phyloP scores from a whole-genome alignment of 2,797 vertebrate species.

The Tokudaia tokunoshimensis region DNA sequence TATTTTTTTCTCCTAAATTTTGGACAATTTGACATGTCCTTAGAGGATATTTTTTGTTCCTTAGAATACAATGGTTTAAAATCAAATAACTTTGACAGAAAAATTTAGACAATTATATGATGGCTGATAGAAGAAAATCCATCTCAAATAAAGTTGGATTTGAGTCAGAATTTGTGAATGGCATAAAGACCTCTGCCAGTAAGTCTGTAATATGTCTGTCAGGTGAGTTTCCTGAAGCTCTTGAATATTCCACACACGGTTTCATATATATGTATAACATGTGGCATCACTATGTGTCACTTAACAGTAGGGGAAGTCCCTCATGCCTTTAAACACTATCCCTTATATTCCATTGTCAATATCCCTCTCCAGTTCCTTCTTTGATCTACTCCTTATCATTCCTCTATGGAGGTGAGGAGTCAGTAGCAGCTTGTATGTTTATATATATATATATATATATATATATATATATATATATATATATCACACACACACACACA shows the following conservation, averaged over 20 bases:
- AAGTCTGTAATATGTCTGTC: not conserved
- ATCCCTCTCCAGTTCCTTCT: not conserved
- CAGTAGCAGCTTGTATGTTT: not conserved
- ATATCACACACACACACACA: not conserved
- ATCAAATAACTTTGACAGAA: constrained; percentile 56
- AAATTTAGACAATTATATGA: constrained; percentile 53
- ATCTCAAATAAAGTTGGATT: constrained; percentile 59
- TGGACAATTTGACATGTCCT: constrained; percentile 50
- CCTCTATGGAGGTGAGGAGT: not conserved
- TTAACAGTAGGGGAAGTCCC: not conserved
- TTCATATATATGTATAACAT: not conserved
- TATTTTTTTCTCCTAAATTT: constrained; percentile 66
- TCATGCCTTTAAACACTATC: not conserved
- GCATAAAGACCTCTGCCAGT: not conserved
- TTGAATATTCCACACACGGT: not conserved
- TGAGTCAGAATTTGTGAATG: constrained; percentile 43
- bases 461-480: too few relatives aligned
- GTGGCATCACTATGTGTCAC: not conserved
- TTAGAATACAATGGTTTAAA: constrained; percentile 56
- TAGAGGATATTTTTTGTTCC: constrained; percentile 55
- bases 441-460: too few relatives aligned
- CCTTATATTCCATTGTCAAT: not conserved
- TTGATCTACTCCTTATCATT: not conserved
- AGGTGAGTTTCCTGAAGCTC: not conserved
- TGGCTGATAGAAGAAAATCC: constrained; percentile 20